Base-by-base conservation (phyloP, 2,113 vertebrate species). In the Lynx canadensis region DNA sequence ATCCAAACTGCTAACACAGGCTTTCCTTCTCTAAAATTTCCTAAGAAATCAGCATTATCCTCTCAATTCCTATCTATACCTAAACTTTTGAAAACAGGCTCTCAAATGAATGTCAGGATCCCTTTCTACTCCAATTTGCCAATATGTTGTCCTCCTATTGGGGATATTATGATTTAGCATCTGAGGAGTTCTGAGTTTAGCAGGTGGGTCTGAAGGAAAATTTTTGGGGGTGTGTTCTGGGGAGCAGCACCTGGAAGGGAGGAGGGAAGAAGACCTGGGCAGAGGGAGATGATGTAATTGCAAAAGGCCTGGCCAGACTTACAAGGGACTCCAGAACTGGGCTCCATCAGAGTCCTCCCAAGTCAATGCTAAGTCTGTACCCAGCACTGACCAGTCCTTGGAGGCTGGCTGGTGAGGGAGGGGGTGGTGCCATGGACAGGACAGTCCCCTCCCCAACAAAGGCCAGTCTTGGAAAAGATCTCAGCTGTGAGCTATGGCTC, bases 401-500 rank as follows among this genome's bases (percentile, higher is more conserved):
- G n/a, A 50, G 15, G 25, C 7, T 16, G 19, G 36, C 6, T 45
- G 66, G 41, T 23, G 3, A 29, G 80, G 52, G 29, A 55, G 3
- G 13, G 13, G 50, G 10, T 3, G 21, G 25, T 27, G 13, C n/a
- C 57, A 14, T 0, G 3, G 16, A 1, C 18, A 25, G 33, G 45
- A 45, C 23, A 8, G 0, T 0, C 12, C 48, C 38, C 3, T 33
- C 36, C 48, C 3, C 52, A 19, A 7, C 23, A 21, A 82, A 29
- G 29, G 50, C 19, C 52, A 7, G 19, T n/a, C 11, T n/a, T 65
- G n/a, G 33, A 73, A 25, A 33, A 25, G 0, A 4, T 41, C 33
- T 79, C 15, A 31, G 65, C 7, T 80, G 3, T 45, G 21, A 31
- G 38, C 8, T 16, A 27, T 0, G 0, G 78, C 27, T 55, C 57